These are phyloP conservation scores for Halcyon badia DNA, from an alignment of 2,797 vertebrate species.

Conservation along the genomic window DNA sequence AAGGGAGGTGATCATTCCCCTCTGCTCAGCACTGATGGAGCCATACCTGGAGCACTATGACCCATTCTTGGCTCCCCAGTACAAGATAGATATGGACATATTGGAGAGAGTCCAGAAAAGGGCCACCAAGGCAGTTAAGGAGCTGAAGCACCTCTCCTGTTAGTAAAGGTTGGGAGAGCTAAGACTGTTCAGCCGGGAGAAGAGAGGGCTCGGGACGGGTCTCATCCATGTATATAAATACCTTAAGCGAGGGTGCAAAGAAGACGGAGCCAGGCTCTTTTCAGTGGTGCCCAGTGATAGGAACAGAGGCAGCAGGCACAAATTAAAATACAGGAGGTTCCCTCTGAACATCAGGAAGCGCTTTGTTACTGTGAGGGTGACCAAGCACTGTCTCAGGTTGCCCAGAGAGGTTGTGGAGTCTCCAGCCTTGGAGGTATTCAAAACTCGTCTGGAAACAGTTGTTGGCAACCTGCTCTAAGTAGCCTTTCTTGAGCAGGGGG, in stretches of 20 bases:
- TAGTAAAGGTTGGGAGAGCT: not conserved
- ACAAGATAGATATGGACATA: not conserved
- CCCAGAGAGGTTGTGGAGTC: not conserved
- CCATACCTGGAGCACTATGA: too few relatives aligned
- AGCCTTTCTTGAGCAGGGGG: rapidly evolving
- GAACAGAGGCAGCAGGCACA: not conserved
- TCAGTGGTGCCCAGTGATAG: not conserved
- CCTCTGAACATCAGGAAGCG: not conserved
- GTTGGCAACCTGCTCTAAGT: not conserved
- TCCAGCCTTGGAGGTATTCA: not conserved
- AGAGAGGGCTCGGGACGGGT: not conserved
- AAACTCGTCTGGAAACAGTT: not conserved
- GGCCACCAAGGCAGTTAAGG: not conserved
- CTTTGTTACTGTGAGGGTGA: not conserved
- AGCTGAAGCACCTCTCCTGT: not conserved
- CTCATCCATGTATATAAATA: not conserved
- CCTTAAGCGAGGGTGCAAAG: not conserved
- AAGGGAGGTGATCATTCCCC: not conserved
- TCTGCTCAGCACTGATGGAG: not conserved
- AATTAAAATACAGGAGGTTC: not conserved
- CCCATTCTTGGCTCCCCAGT: not conserved
- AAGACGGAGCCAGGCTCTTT: not conserved
- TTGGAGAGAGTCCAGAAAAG: not conserved
- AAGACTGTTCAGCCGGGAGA: not conserved
- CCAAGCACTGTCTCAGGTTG: not conserved